Conservation (phyloP, 1,140 invertebrate species). For the Prorops nasuta region DNA sequence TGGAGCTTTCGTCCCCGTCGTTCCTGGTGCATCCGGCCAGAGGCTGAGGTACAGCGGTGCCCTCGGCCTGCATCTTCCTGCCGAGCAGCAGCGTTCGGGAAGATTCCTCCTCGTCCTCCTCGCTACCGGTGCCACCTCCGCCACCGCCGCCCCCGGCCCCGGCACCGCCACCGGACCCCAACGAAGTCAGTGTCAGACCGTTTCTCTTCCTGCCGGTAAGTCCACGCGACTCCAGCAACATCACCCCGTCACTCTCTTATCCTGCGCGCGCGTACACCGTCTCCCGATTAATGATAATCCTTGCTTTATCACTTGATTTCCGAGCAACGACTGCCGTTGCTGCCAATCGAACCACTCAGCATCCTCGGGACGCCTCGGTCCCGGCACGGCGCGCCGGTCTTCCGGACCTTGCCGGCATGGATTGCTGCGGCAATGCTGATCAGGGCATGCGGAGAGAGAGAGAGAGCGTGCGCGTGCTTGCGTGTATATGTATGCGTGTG, state of each 20-base stretch:
- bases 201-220: conserved; percentile 56
- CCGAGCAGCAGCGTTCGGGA: conserved; percentile 56
- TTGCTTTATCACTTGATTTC: too few relatives aligned
- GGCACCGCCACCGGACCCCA: conserved; percentile 46
- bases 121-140: conserved; percentile 43
- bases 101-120: conserved; percentile 56
- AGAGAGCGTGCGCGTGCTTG: too few relatives aligned
- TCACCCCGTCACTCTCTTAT: conserved; percentile 39
- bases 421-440: too few relatives aligned
- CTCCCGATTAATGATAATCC: too few relatives aligned
- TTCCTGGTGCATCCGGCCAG: conserved; percentile 37
- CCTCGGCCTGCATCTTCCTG: conserved; percentile 55
- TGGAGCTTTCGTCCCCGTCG: conserved; percentile 46
- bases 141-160: conserved; percentile 42
- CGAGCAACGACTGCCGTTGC: too few relatives aligned
- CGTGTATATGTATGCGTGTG: too few relatives aligned
- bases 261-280: conserved; percentile 14
- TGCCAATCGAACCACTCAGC: too few relatives aligned
- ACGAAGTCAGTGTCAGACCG: conserved; percentile 55
- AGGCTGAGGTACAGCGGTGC: conserved; percentile 36
- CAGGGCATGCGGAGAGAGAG: too few relatives aligned
- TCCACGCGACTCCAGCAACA: conserved; percentile 58
- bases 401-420: too few relatives aligned
- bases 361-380: too few relatives aligned
- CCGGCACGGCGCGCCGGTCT: too few relatives aligned